Evolutionary conservation across 2,113 vertebrate species (phyloP).

Genomic region (Datnioides undecimradiatus): DNA sequence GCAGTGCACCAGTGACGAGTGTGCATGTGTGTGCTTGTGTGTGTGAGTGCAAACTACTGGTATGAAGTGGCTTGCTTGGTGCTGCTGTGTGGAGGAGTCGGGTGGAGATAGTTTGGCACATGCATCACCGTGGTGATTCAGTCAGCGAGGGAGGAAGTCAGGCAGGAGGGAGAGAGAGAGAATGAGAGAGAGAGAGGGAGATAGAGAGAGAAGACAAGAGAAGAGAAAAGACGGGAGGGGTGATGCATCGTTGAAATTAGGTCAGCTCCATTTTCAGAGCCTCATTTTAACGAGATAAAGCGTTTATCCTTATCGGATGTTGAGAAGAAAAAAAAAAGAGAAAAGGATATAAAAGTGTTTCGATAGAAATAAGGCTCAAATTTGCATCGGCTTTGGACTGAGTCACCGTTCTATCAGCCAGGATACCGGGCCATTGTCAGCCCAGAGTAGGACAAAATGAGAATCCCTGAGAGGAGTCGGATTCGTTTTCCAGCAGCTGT

Average conservation of each 20-base stretch:
- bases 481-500: not conserved
- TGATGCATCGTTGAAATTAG: conserved; percentile 76
- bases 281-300: conserved; percentile 72
- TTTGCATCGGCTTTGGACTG: conserved; percentile 44
- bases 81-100: conserved; percentile 75
- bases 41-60: conserved; percentile 47
- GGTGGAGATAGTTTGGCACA: conserved; percentile 78
- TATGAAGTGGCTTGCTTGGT: conserved; percentile 58
- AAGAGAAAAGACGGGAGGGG: conserved; percentile 16
- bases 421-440: conserved; percentile 29
- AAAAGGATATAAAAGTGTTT: conserved; percentile 44
- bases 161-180: conserved; percentile 59
- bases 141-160: conserved; percentile 76
- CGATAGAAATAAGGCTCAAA: conserved; percentile 21
- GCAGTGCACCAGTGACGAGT: conserved; percentile 8
- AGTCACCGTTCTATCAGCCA: conserved; percentile 31
- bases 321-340: conserved; percentile 20
- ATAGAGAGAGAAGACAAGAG: conserved; percentile 58
- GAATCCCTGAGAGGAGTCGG: conserved; percentile 6
- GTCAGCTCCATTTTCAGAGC: conserved; percentile 80
- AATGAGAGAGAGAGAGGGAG: conserved; percentile 32
- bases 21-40: not conserved
- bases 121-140: conserved; percentile 81
- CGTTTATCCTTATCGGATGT: conserved; percentile 66
- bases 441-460: conserved; percentile 41